Evolutionary conservation across 2,113 vertebrate genomes (phyloP).

Genomic region (Emberiza fucata): DNA sequence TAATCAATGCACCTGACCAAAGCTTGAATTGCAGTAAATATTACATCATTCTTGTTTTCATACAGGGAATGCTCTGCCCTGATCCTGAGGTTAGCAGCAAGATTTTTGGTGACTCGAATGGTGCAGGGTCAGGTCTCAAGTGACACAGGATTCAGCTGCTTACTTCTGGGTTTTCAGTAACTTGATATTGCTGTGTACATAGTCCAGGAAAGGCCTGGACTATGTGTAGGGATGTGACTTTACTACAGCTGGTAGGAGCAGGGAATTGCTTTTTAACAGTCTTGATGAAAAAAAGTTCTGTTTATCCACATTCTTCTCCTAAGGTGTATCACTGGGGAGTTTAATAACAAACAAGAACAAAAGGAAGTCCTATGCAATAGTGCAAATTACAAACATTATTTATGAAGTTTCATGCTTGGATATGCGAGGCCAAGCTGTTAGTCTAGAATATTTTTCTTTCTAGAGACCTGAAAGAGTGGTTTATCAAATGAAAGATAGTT

Average conservation of each 20-base stretch:
- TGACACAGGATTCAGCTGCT: not conserved
- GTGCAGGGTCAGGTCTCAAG: not conserved
- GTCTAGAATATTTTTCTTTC: not conserved
- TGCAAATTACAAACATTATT: not conserved
- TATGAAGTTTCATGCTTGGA: not conserved
- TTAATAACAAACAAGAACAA: not conserved
- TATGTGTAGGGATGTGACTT: not conserved
- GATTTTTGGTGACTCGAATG: not conserved
- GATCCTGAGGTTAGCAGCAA: not conserved
- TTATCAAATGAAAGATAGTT: not conserved
- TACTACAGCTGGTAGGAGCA: not conserved
- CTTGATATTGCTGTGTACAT: not conserved
- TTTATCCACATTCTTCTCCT: not conserved
- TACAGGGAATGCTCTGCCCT: not conserved
- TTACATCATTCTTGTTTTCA: not conserved
- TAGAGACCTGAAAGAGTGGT: not conserved
- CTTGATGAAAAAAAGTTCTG: not conserved
- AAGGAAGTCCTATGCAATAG: not conserved
- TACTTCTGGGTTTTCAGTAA: constrained; percentile 9
- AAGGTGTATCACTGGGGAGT: not conserved
- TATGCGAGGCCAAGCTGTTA: not conserved
- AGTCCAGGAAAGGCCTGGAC: not conserved
- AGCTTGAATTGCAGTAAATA: not conserved
- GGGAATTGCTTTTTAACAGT: not conserved
- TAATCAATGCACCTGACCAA: not conserved